These are phyloP conservation scores for Pollenia griseotomentosa DNA, from an alignment of 2,888 invertebrate genomes.

Conservation along the genomic window DNA sequence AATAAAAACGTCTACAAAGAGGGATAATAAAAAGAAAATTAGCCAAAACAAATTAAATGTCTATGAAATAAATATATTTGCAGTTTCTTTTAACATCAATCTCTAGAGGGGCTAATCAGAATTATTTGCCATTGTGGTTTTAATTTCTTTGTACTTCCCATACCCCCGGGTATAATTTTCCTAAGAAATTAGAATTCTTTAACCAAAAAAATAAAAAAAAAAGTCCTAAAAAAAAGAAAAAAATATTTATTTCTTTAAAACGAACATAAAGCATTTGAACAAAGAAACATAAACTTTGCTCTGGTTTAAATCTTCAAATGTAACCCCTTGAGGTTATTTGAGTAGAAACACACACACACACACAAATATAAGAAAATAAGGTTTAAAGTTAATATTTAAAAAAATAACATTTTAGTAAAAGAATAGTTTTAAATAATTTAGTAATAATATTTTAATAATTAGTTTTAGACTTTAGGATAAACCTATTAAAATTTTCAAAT, in stretches of 20 bases:
- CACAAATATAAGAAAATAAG: constrained; percentile 30
- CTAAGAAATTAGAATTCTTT: background rate
- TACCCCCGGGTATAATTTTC: constrained; percentile 59
- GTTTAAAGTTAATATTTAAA: constrained; percentile 16
- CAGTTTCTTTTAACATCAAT: constrained; percentile 39
- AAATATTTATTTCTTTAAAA: constrained; percentile 3
- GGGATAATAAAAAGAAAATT: constrained; percentile 50
- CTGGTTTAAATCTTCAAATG: constrained; percentile 32
- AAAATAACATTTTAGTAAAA: background rate
- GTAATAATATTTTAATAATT: too few species aligned
- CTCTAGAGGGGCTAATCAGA: constrained; percentile 59
- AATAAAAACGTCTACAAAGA: constrained; percentile 5
- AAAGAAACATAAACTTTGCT: constrained; percentile 48
- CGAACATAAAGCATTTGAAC: constrained; percentile 27
- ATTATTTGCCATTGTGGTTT: constrained; percentile 34
- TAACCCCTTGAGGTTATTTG: constrained; percentile 37
- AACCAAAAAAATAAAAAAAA: constrained; percentile 5
- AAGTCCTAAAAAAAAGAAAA: constrained; percentile 13
- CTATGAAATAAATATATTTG: constrained; percentile 29
- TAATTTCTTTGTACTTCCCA: constrained; percentile 5
- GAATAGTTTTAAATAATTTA: background rate
- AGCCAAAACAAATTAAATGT: background rate
- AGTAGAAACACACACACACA: background rate
- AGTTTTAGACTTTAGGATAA: too few species aligned
- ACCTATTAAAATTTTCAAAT: too few species aligned